Conservation (phyloP, 2,888 invertebrate species). For the Stenodera caucasica region DNA sequence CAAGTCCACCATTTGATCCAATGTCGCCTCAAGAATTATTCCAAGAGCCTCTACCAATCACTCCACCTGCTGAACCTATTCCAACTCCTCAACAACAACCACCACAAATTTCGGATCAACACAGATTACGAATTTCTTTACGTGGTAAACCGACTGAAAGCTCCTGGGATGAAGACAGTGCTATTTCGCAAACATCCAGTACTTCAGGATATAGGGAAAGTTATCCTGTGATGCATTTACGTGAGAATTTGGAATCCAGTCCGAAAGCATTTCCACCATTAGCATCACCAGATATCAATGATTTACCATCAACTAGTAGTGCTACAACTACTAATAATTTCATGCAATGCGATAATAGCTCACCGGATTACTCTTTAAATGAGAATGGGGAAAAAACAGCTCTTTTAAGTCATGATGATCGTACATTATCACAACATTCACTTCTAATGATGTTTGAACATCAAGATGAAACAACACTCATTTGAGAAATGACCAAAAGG, state of each 20-base stretch:
- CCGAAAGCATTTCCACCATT: slow-evolving; percentile 60
- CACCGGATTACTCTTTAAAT: slow-evolving; percentile 65
- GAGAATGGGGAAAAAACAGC: slow-evolving; percentile 69
- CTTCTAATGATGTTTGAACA: slow-evolving; percentile 75
- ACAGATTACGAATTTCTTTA: slow-evolving; percentile 50
- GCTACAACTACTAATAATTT: slow-evolving; percentile 58
- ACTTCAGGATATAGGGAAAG: slow-evolving; percentile 83
- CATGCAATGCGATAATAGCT: slow-evolving; percentile 59
- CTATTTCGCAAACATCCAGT: slow-evolving; percentile 78
- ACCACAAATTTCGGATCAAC: slow-evolving; percentile 45
- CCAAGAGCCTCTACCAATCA: slow-evolving; percentile 17
- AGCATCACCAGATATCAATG: slow-evolving; percentile 65
- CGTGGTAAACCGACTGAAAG: slow-evolving; percentile 62
- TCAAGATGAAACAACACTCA: slow-evolving; percentile 84
- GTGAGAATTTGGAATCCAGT: slow-evolving; percentile 50
- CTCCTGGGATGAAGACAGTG: slow-evolving; percentile 77
- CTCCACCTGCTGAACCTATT: slow-evolving; percentile 37
- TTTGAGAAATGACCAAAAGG: slow-evolving; percentile 58
- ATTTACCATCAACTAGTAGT: slow-evolving; percentile 59
- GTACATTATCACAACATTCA: slow-evolving; percentile 76
- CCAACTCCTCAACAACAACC: slow-evolving; percentile 21
- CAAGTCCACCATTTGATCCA: slow-evolving; percentile 28
- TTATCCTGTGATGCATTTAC: slow-evolving; percentile 54
- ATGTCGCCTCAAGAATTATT: slow-evolving; percentile 41
- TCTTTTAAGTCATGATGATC: slow-evolving; percentile 60